phyloP scores from a whole-genome alignment of 1,140 invertebrate genomes.

The Drosophila elegans region DNA sequence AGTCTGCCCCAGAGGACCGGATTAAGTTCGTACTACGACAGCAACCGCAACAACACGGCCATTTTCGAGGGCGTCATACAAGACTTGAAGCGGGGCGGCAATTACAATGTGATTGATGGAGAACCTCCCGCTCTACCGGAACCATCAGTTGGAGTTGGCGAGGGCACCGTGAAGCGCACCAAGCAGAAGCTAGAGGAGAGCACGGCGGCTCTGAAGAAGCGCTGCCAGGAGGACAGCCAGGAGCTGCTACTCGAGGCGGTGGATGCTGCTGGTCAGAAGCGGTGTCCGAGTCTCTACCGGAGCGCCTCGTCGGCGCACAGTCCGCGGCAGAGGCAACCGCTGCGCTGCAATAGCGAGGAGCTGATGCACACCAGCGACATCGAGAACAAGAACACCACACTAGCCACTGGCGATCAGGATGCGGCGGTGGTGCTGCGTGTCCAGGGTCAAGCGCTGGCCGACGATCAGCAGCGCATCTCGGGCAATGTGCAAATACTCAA shows the following conservation, averaged over 20 bases:
- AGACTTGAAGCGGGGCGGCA: conserved; percentile 71
- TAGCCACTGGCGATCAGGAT: conserved; percentile 26
- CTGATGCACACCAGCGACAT: conserved; percentile 82
- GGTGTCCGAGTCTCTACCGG: conserved; percentile 64
- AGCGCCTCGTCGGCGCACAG: conserved; percentile 70
- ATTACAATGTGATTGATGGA: conserved; percentile 73
- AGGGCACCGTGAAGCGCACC: conserved; percentile 89
- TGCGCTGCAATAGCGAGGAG: conserved; percentile 83
- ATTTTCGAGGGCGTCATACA: conserved; percentile 83
- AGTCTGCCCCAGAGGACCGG: conserved; percentile 89
- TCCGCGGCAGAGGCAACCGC: conserved; percentile 58
- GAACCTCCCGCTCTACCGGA: conserved; percentile 61
- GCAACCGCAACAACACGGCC: conserved; percentile 83
- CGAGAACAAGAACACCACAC: conserved; percentile 75
- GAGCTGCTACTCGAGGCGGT: conserved; percentile 39
- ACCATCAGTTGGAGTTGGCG: conserved; percentile 84
- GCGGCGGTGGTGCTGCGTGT: conserved; percentile 53
- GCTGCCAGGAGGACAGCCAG: conserved; percentile 85
- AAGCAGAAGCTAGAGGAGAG: conserved; percentile 90
- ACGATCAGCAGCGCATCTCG: conserved; percentile 85
- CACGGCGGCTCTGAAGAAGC: conserved; percentile 85
- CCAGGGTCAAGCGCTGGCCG: conserved; percentile 36
- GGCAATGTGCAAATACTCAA: conserved; percentile 93
- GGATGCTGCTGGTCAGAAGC: conserved; percentile 40
- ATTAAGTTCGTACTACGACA: conserved; percentile 91